Base-by-base conservation (phyloP, 2,113 vertebrate species). In the Gambusia affinis region DNA sequence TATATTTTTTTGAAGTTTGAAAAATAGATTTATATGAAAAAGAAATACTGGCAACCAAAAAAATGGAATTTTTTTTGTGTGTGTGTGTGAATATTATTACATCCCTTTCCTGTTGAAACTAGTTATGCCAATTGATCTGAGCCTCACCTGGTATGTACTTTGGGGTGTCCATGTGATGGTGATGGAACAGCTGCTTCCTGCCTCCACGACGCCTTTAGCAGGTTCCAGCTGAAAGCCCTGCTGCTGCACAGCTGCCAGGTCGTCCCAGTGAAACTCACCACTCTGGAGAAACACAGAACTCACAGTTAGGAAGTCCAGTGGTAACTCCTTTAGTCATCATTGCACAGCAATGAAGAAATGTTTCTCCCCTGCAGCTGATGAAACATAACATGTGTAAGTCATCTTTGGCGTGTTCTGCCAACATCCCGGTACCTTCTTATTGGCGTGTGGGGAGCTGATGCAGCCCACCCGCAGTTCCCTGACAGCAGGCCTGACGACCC, bases 381-480 rank as follows among this genome's bases (percentile, higher is more conserved):
- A 39, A 63, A 70, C 27, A 17, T 60, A 47, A 47, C 22, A 27
- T 17, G 11, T 19, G 19, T 31, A 10, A 19, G 62, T 12, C 54
- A 7, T 12, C 14, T 61, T 39, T 22, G 8, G 28, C 11, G 11
- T 12, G 67, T 27, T 70, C n/a, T 62, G 51, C 8, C 31, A 33
- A 57, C 19, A 28, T 71, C 39, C 22, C 3, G 6, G 62, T 92
- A 98, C 97, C 96, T 97, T 97, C 87, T 95, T 97, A 0, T 88
- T 71, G 24, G 86, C 64, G 68, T 83, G 92, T 35, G 90, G 61
- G 64, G 94, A 89, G 12, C 77, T 78, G 54, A 98, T 94, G 39
- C 94, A 97, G 86, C 98, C 97, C 4, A 99, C 92, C 2, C 91
- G 91, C 82, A 98, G 90, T 74, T 96, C 93, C 6, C 95, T 87